phyloP scores from a whole-genome alignment of 2,797 vertebrate species.

The Notamacropus eugenii region DNA sequence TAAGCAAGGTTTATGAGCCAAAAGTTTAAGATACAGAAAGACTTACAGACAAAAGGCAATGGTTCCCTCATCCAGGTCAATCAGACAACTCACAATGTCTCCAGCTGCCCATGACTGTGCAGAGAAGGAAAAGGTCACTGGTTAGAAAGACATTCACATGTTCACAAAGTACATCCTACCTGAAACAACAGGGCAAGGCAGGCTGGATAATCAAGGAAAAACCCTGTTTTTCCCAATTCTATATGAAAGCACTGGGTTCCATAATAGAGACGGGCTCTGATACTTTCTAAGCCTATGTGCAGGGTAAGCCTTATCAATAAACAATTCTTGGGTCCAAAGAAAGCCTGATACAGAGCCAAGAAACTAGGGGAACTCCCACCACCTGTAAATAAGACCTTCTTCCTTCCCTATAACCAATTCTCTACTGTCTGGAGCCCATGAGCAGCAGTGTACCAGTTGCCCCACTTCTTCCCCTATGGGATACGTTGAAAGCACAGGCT shows the following conservation, averaged over 20 bases:
- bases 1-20: neutral
- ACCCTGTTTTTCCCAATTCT: neutral
- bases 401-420: neutral
- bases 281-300: neutral
- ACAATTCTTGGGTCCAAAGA: neutral
- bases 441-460: neutral
- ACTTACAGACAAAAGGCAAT: conserved; percentile 98
- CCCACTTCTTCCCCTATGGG: neutral
- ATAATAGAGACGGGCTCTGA: neutral
- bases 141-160: neutral
- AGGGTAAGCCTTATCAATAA: neutral
- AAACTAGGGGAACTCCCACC: neutral
- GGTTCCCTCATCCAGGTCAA: conserved; percentile 95
- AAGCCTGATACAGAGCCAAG: neutral
- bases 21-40: conserved; percentile 9
- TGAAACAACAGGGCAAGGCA: neutral
- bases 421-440: neutral
- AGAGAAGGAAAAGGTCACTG: conserved; percentile 28
- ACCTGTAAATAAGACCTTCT: neutral
- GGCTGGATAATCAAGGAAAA: neutral
- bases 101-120: conserved; percentile 97
- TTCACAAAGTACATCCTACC: neutral
- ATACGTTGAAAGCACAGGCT: neutral
- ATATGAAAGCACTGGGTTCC: neutral
- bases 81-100: conserved; percentile 98